Evolutionary conservation across 2,797 vertebrate genomes (phyloP).

Genomic region (Scomberomorus guttatus): DNA sequence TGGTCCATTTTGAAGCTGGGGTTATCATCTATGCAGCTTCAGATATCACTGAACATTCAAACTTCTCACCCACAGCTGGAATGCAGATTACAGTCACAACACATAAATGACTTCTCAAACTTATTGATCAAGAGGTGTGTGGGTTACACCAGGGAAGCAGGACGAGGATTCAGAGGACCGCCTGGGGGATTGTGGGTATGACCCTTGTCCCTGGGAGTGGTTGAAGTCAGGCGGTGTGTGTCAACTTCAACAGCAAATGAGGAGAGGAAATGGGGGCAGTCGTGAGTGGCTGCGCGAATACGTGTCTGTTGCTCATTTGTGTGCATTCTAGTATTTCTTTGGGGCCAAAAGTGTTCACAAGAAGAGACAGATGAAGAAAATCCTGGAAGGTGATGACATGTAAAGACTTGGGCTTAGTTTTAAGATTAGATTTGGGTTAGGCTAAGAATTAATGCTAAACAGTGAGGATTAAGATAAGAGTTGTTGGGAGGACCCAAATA

Average conservation of each 20-base stretch:
- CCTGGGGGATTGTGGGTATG: slow-evolving; percentile 43
- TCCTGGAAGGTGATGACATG: neutral
- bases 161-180: slow-evolving; percentile 31
- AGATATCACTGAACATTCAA: slow-evolving; percentile 24
- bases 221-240: slow-evolving; percentile 21
- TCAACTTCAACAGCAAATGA: slow-evolving; percentile 2
- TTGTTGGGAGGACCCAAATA: too few species aligned
- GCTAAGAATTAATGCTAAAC: neutral
- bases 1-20: slow-evolving; percentile 11
- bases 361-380: neutral
- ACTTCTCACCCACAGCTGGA: slow-evolving; percentile 27
- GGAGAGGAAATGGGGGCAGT: slow-evolving; percentile 30
- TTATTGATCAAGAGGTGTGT: slow-evolving; percentile 39
- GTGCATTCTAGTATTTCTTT: neutral
- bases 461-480: neutral
- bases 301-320: neutral
- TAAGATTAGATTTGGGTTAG: neutral
- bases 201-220: slow-evolving; percentile 34
- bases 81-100: slow-evolving; percentile 4
- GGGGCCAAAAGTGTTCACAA: neutral
- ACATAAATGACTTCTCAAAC: slow-evolving; percentile 28
- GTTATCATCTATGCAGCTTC: slow-evolving; percentile 23
- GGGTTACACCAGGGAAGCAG: neutral
- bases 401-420: neutral
- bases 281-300: neutral